Base-by-base conservation (phyloP, 1,140 invertebrate genomes). In the Varroa destructor region DNA sequence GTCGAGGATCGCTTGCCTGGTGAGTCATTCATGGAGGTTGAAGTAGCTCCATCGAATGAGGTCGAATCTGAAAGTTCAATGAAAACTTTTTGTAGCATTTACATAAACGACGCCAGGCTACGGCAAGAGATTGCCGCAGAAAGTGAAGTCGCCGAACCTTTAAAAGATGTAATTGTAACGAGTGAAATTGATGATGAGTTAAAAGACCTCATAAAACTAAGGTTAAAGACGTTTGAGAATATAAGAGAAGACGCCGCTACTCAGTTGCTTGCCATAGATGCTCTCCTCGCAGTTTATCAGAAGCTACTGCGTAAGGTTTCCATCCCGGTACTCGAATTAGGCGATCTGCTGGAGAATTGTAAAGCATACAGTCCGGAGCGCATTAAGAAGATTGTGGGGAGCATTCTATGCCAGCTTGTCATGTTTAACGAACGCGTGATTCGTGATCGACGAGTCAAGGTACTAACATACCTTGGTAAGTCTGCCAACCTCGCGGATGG, bases 401-500 rank as follows among this genome's bases (percentile, higher is more conserved):
- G 46, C 37, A 67, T 67, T 37, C 37, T 67, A 46, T 67, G 61
- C 61, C 61, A 67, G 37, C 12, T 67, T 40, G 61, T 67, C 12
- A 14, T 67, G 37, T 37, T 67, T 3, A 67, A 67, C 8, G 61
- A 67, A 37, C 14, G 36, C 5, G 37, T 67, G 10, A 46, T 67
- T 2, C 46, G 40, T 12, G 46, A 43, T 40, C 40, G 61, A 67
- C 40, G 61, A 12, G 36, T 14, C 37, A 40, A 46, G 3, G 46
- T 67, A 67, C 37, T 67, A 2, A 46, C 40, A 8, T 12, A 67
- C 37, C 37, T 67, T 10, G 46, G 46, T 12, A 12, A 37, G 8
- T 14, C 40, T 12, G 40, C 14, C 61, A 40, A 37, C 8, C 61
- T 67, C 3, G 12, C 61, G 10, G n/a, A 67, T 14, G 37, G 46